Percentiles rank a stretch among this genome's conserved stretches.
Conservation (phyloP, 92 coral and sea anemone species). For the Palythoa grandis region DNA sequence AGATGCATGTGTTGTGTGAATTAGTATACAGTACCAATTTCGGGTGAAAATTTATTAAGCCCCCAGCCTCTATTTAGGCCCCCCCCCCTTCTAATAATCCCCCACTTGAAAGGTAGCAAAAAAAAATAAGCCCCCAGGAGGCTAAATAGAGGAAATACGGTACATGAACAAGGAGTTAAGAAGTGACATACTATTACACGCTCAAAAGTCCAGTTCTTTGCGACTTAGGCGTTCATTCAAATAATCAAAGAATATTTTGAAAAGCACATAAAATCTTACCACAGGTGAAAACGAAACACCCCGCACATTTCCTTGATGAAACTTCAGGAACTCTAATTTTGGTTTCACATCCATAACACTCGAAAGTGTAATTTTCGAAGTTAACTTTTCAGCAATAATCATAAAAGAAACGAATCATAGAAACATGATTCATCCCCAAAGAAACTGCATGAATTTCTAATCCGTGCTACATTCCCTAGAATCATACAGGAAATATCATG, state of each 20-base stretch:
- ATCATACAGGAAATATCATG: background rate
- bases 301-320: slow-evolving; percentile 85
- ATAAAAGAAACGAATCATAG: background rate
- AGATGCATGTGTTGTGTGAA: too few species aligned
- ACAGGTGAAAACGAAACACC: slow-evolving; percentile 91
- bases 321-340: slow-evolving; percentile 76
- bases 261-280: slow-evolving; percentile 47
- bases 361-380: background rate
- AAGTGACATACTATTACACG: background rate
- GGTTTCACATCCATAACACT: slow-evolving; percentile 68
- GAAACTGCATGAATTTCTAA: background rate
- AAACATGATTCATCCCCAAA: background rate
- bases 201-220: background rate
- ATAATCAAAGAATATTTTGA: background rate
- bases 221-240: background rate
- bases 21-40: too few species aligned
- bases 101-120: too few species aligned
- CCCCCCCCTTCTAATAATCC: too few species aligned
- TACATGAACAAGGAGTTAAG: background rate
- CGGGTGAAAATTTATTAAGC: too few species aligned
- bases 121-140: too few species aligned
- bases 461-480: background rate
- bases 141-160: too few species aligned
- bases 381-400: background rate
- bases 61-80: too few species aligned